Conservation (phyloP, 1,140 invertebrate genomes). For the Anoplophora glabripennis region DNA sequence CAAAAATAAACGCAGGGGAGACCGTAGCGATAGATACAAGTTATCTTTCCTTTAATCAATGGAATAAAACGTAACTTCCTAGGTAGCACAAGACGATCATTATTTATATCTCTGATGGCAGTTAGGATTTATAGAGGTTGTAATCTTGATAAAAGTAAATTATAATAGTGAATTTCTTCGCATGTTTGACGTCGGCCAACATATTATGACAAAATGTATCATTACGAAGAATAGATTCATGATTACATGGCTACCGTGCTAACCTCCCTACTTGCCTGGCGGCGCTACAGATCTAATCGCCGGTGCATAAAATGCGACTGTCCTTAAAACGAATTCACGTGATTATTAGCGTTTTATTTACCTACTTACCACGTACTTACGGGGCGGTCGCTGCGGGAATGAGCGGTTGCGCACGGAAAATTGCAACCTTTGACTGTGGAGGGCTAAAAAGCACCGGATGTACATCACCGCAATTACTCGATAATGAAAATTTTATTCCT, state of each 20-base stretch:
- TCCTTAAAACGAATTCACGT: background rate
- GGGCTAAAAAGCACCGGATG: too few relatives aligned
- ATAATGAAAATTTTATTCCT: too few relatives aligned
- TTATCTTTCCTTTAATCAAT: too few relatives aligned
- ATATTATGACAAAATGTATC: conserved; percentile 26
- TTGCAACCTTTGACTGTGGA: too few relatives aligned
- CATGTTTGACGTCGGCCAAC: conserved; percentile 15
- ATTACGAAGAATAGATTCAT: conserved; percentile 18
- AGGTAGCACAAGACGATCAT: conserved; percentile 14
- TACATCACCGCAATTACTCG: too few relatives aligned
- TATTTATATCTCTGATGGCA: conserved; percentile 16
- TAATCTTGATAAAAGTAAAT: conserved; percentile 23
- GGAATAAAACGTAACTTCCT: conserved; percentile 3
- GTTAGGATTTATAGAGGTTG: conserved; percentile 16
- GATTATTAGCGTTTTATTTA: too few relatives aligned
- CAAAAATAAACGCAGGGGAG: too few relatives aligned
- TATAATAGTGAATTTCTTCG: conserved; percentile 19
- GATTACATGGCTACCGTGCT: conserved; percentile 8
- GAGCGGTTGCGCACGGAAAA: too few relatives aligned
- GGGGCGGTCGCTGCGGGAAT: too few relatives aligned
- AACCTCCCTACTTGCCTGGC: background rate
- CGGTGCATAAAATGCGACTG: conserved; percentile 4
- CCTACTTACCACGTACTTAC: too few relatives aligned
- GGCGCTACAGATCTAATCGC: conserved; percentile 5
- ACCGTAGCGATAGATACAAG: too few relatives aligned